Percentiles rank a stretch among this genome's conserved stretches.
Evolutionary conservation across 2,113 vertebrate genomes (phyloP).

Genomic region (Apus apus): DNA sequence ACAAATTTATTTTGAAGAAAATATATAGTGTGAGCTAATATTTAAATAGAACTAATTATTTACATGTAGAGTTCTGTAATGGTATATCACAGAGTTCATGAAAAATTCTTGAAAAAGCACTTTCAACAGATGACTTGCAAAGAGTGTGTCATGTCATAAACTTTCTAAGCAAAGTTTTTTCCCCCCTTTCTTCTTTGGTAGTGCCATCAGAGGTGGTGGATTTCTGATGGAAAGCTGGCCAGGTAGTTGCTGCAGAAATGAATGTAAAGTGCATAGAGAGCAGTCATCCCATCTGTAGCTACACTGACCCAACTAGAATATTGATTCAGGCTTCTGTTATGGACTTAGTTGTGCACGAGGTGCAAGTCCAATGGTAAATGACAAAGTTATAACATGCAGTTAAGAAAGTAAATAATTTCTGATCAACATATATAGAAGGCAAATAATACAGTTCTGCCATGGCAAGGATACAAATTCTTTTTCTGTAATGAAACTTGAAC

Average conservation of each 20-base stretch:
- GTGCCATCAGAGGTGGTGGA: neutral
- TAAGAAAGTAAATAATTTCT: neutral
- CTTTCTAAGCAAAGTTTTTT: neutral
- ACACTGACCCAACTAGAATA: neutral
- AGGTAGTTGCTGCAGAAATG: neutral
- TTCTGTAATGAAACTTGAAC: neutral
- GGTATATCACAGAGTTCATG: neutral
- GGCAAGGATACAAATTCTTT: neutral
- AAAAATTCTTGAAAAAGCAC: neutral
- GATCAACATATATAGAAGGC: neutral
- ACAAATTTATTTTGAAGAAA: neutral
- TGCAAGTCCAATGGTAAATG: neutral
- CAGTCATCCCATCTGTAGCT: neutral
- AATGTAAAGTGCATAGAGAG: neutral
- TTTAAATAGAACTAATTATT: neutral
- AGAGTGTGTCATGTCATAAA: neutral
- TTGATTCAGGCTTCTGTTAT: neutral
- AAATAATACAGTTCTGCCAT: neutral
- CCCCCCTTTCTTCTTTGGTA: neutral
- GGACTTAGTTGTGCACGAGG: neutral
- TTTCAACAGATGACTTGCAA: neutral
- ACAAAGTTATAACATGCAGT: neutral
- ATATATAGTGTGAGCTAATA: neutral
- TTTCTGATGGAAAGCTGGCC: neutral
- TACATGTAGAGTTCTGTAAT: neutral